phyloP scores from a whole-genome alignment of 2,888 invertebrate genomes.

The Mesoligia furuncula region DNA sequence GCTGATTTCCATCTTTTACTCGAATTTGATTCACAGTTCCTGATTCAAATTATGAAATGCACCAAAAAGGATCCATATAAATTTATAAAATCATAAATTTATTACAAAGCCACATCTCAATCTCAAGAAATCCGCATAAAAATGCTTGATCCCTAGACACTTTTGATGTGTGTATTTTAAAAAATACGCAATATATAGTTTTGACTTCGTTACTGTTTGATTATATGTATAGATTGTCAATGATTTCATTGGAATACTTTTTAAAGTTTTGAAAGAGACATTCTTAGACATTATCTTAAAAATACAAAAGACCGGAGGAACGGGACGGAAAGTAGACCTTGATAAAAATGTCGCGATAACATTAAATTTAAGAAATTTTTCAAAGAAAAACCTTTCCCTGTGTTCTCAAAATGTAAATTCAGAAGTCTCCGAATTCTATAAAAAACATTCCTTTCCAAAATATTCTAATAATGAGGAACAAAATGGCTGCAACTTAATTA shows the following conservation, averaged over 20 bases:
- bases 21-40: no score
- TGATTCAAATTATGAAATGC: no score
- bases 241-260: not conserved
- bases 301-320: not conserved
- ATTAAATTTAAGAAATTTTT: not conserved
- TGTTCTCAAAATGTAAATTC: not conserved
- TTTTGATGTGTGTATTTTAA: no score
- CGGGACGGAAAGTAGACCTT: conserved; percentile 1
- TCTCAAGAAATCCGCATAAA: no score
- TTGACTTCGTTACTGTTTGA: not conserved
- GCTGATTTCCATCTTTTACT: no score
- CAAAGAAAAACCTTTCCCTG: not conserved
- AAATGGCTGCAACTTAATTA: not conserved
- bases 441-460: conserved; percentile 10
- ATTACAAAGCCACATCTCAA: no score
- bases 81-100: no score
- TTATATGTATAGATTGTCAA: not conserved
- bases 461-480: conserved; percentile 24
- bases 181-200: not conserved
- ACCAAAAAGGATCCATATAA: no score
- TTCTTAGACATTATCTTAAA: not conserved
- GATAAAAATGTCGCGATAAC: conserved; percentile 7
- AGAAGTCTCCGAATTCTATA: not conserved
- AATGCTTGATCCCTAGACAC: no score
- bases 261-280: not conserved